These are phyloP conservation scores for Stichopus horrens DNA, from an alignment of 53 echinoderm and acorn worm species.

Conservation along the genomic window DNA sequence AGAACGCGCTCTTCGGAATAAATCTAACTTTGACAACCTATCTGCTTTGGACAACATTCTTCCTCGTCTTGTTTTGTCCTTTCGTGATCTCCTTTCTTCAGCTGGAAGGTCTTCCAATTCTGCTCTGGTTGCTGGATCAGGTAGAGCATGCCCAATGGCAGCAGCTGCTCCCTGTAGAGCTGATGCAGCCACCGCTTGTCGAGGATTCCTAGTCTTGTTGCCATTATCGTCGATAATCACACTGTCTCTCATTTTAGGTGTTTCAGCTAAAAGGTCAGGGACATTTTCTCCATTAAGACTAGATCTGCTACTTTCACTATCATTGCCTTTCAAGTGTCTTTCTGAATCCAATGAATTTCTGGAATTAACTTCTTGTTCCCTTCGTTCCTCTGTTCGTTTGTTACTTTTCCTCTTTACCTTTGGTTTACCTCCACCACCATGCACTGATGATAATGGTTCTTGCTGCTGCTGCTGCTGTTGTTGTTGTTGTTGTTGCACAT, in stretches of 20 bases:
- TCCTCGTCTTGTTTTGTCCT: constrained; percentile 78
- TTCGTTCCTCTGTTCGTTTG: constrained; percentile 31
- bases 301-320: constrained; percentile 43
- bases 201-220: constrained; percentile 51
- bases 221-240: constrained; percentile 54
- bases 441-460: neutral
- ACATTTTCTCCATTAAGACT: constrained; percentile 64
- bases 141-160: constrained; percentile 76
- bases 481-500: constrained; percentile 32
- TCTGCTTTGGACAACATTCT: constrained; percentile 74
- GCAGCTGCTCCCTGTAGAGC: constrained; percentile 90
- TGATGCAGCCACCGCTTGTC: constrained; percentile 77
- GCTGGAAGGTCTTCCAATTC: constrained; percentile 52
- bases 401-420: constrained; percentile 36
- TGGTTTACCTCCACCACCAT: constrained; percentile 19
- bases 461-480: neutral
- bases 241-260: constrained; percentile 60
- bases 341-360: constrained; percentile 49
- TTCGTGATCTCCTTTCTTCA: constrained; percentile 78
- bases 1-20: constrained; percentile 82
- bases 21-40: constrained; percentile 67
- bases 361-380: constrained; percentile 25
- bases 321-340: constrained; percentile 56
- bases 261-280: constrained; percentile 77
- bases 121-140: constrained; percentile 47